Evolutionary conservation across 2,888 invertebrate genomes (phyloP).

Genomic region (Lysandra coridon): DNA sequence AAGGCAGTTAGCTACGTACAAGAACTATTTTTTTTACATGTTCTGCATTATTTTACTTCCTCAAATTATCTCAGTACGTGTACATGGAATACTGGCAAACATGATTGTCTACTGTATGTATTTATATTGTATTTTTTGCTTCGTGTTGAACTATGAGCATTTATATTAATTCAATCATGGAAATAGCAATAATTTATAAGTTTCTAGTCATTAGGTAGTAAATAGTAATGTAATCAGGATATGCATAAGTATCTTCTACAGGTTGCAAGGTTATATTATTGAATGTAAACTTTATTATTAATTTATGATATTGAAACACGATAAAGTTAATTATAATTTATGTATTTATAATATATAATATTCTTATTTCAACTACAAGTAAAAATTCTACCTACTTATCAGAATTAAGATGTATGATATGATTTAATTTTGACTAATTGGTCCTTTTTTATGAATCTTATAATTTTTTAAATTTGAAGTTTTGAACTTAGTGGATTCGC

Average conservation of each 20-base stretch:
- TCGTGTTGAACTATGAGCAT: neutral
- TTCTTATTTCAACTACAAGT: too few relatives aligned
- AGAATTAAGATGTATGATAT: too few relatives aligned
- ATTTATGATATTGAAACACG: neutral
- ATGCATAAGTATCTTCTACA: neutral
- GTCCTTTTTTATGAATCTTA: too few relatives aligned
- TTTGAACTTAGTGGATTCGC: too few relatives aligned
- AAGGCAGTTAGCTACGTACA: too few relatives aligned
- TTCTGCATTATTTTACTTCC: too few relatives aligned
- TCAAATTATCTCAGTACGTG: neutral
- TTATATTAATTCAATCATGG: neutral
- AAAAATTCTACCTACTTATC: too few relatives aligned
- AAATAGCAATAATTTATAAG: conserved; percentile 4
- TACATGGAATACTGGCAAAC: neutral
- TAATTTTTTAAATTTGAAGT: too few relatives aligned
- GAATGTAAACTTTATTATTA: neutral
- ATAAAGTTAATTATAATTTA: too few relatives aligned
- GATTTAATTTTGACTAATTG: too few relatives aligned
- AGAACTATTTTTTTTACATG: too few relatives aligned
- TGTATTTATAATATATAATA: too few relatives aligned
- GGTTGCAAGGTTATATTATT: neutral
- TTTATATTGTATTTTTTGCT: neutral
- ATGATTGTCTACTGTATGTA: neutral
- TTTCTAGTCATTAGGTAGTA: neutral
- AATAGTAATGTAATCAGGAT: conserved; percentile 1